phyloP scores from a whole-genome alignment of 92 coral and sea anemone genomes.

The Palythoa caribaeorum region DNA sequence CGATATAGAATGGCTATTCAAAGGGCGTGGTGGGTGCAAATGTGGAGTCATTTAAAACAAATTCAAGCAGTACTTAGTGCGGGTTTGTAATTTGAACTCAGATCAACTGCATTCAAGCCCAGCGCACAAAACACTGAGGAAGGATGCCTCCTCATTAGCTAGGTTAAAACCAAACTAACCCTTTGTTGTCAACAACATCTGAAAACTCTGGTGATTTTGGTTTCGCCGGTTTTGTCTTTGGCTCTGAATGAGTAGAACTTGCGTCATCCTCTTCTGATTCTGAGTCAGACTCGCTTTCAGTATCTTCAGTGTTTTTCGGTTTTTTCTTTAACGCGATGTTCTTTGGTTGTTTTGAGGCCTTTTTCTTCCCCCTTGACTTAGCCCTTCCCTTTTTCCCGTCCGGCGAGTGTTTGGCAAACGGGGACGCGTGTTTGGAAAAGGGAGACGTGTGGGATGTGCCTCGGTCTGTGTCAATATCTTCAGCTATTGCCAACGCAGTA shows the following conservation, averaged over 20 bases:
- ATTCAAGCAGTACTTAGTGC: too few relatives aligned
- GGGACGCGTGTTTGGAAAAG: constrained; percentile 53
- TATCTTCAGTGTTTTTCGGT: constrained; percentile 54
- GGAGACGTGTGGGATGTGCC: constrained; percentile 59
- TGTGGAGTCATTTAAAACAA: too few relatives aligned
- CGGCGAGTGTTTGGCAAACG: constrained; percentile 44
- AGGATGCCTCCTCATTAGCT: too few relatives aligned
- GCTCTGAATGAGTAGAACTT: constrained; percentile 58
- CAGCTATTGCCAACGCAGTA: constrained; percentile 96
- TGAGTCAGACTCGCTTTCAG: constrained; percentile 46
- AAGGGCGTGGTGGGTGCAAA: too few relatives aligned
- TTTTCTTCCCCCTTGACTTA: constrained; percentile 49
- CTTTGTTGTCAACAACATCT: constrained; percentile 89
- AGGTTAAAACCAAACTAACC: constrained; percentile 53
- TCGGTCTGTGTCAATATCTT: constrained; percentile 90
- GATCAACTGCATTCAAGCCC: too few relatives aligned
- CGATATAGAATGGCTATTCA: too few relatives aligned
- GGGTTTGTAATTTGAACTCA: too few relatives aligned
- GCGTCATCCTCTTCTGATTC: constrained; percentile 59
- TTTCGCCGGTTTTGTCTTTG: constrained; percentile 69
- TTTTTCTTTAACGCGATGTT: constrained; percentile 78
- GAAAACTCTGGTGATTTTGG: constrained; percentile 81
- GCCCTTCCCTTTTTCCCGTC: constrained; percentile 45
- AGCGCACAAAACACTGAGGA: too few relatives aligned
- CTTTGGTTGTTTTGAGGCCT: constrained; percentile 65